These are phyloP conservation scores for Aporrectodea caliginosa DNA, from an alignment of 1,140 invertebrate species.

Conservation along the genomic window DNA sequence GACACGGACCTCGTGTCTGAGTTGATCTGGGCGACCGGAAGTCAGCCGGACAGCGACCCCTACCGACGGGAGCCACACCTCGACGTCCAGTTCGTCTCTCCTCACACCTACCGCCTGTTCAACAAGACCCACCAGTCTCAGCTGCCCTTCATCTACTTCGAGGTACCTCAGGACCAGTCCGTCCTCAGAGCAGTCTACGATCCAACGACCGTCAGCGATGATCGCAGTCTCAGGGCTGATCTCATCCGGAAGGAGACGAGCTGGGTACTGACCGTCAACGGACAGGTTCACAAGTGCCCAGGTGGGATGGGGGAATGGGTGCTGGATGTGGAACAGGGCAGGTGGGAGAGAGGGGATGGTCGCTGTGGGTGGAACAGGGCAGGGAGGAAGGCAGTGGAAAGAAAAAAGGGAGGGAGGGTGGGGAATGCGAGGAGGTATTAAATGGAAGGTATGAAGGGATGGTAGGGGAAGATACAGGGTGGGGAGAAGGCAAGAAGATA, in stretches of 20 bases:
- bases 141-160: conserved; percentile 26
- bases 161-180: conserved; percentile 21
- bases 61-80: conserved; percentile 15
- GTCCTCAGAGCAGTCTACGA: conserved; percentile 15
- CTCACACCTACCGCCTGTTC: conserved; percentile 15
- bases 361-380: too few species aligned
- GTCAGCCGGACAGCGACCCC: conserved; percentile 4
- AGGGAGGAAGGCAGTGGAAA: too few species aligned
- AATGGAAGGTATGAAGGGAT: too few species aligned
- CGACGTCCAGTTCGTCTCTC: neutral
- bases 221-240: conserved; percentile 20
- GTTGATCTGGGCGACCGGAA: conserved; percentile 12
- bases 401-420: too few species aligned
- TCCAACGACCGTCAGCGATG: conserved; percentile 23
- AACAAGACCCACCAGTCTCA: conserved; percentile 13
- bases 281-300: conserved; percentile 21
- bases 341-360: too few species aligned
- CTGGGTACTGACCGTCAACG: conserved; percentile 13
- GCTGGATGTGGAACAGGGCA: too few species aligned
- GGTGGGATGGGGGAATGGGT: too few species aligned
- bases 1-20: conserved; percentile 24
- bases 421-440: too few species aligned
- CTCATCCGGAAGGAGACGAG: conserved; percentile 6
- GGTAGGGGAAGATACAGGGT: too few species aligned
- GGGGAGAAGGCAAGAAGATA: too few species aligned